Base-by-base conservation (phyloP, 92 coral and sea anemone genomes). In the Virgularia gustaviana region DNA sequence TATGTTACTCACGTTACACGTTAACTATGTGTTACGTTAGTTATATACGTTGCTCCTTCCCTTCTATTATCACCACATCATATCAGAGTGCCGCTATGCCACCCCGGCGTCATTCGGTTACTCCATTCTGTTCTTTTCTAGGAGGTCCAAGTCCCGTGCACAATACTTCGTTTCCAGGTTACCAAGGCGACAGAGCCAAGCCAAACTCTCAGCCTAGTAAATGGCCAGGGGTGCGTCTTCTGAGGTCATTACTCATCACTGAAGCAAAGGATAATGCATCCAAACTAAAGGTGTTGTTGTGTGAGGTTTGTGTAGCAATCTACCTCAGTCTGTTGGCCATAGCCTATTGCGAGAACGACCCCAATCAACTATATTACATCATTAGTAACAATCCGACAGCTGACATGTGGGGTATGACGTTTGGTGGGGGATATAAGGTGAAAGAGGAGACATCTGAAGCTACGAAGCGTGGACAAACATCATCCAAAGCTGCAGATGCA, bases 171-270 rank as follows among this genome's bases (percentile, higher is more conserved):
- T 15, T 36, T 19, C 36, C 75, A 2, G 31, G n/a, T 16, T n/a
- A 35, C 41, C 2, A 29, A 10, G 25, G 31, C 56, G 10, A 32
- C n/a, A 41, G 36, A 43, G 23, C 64, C 29, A 73, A 47, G 28
- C 99, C 96, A 13, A 78, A 89, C 11, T 87, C 88, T 51, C 39
- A 89, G 13, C 90, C 99, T 0, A 71, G 88, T 43, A 87, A 86
- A 52, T 94, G 99, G 99, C 99, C 99, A 1, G 99, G 99, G 1
- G 99, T 89, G 9, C 95, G 95, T 9, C 83, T 94, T 35, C 81
- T 94, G 10, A 90, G 90, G 36, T 89, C 99, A 2, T 76, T 94
- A 7, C 81, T 94, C 31, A 89, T 88, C 19, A 79, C 99, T 5
- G 99, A 94, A 68, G 79, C 88, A 75, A 86, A 83, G 61, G 99